A percentile compares a stretch with the other conserved stretches of the same genome.
phyloP scores from a whole-genome alignment of 1,140 invertebrate species.

The Atta cephalotes region DNA sequence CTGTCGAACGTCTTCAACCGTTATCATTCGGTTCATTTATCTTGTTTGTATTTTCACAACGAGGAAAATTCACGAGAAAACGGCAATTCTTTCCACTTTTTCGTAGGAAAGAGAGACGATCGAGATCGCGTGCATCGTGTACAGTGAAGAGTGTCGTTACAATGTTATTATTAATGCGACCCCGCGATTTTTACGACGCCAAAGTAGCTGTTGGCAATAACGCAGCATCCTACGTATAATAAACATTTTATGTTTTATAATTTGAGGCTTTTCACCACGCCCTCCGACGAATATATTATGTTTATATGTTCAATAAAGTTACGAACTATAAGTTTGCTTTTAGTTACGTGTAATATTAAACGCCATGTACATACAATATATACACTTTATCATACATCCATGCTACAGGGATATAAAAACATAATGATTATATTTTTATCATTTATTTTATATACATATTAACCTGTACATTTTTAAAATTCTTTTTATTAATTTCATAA shows the following conservation, averaged over 20 bases:
- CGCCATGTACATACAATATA: background rate
- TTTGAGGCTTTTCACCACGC: slow-evolving; percentile 29
- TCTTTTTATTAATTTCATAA: background rate
- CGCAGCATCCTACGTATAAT: slow-evolving; percentile 39
- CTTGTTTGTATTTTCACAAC: slow-evolving; percentile 25
- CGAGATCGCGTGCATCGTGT: background rate
- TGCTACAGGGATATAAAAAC: background rate
- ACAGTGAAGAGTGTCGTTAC: background rate
- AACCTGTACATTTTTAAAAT: background rate
- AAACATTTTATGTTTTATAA: slow-evolving; percentile 68
- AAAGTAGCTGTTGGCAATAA: slow-evolving; percentile 32
- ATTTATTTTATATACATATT: no score
- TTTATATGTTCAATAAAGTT: slow-evolving; percentile 22
- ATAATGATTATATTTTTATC: background rate
- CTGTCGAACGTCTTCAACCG: background rate
- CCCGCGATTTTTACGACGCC: slow-evolving; percentile 55
- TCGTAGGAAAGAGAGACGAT: background rate
- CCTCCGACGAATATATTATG: slow-evolving; percentile 45
- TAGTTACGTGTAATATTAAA: slow-evolving; percentile 20
- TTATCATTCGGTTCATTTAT: slow-evolving; percentile 16
- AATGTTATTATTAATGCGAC: slow-evolving; percentile 31
- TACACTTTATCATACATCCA: background rate
- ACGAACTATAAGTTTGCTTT: slow-evolving; percentile 3
- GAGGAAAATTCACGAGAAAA: background rate
- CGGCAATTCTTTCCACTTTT: background rate